These are phyloP conservation scores for Chamaea fasciata DNA, from an alignment of 2,113 vertebrate genomes.

Conservation along the genomic window DNA sequence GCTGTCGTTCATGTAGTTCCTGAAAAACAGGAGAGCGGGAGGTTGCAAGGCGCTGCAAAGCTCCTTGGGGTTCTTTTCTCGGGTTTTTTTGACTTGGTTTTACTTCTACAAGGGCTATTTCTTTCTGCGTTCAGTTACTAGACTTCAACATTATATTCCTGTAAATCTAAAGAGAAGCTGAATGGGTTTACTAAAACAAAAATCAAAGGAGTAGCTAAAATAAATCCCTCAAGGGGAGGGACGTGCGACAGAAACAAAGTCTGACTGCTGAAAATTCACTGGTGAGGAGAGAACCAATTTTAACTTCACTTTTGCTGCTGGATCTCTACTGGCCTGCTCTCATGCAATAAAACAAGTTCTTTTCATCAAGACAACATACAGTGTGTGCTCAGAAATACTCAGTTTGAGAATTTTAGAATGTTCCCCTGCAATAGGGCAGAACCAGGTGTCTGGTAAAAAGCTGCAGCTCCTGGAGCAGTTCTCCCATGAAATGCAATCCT, in stretches of 20 bases:
- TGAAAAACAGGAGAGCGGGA: conserved; percentile 45
- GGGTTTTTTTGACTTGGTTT: background rate
- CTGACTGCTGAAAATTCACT: conserved; percentile 55
- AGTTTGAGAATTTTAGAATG: conserved; percentile 47
- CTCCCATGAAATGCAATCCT: background rate
- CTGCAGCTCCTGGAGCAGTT: background rate
- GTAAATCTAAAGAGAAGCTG: conserved; percentile 27
- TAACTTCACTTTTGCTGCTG: conserved; percentile 71
- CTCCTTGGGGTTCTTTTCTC: background rate
- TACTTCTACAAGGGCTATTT: background rate
- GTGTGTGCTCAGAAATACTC: conserved; percentile 27
- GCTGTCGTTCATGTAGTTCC: conserved; percentile 91
- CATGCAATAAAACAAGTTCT: conserved; percentile 62
- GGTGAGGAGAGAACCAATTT: conserved; percentile 80
- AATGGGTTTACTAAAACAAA: background rate
- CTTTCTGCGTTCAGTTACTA: conserved; percentile 38
- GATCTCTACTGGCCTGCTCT: conserved; percentile 66
- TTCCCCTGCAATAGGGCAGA: conserved; percentile 56
- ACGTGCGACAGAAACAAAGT: background rate
- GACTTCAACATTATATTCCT: conserved; percentile 3
- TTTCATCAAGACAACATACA: conserved; percentile 45
- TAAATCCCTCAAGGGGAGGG: conserved; percentile 27
- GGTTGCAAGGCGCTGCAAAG: background rate
- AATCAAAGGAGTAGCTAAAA: background rate
- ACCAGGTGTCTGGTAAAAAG: background rate